Conservation (phyloP, 2,797 vertebrate species). For the Crossoptilon crossoptilon region DNA sequence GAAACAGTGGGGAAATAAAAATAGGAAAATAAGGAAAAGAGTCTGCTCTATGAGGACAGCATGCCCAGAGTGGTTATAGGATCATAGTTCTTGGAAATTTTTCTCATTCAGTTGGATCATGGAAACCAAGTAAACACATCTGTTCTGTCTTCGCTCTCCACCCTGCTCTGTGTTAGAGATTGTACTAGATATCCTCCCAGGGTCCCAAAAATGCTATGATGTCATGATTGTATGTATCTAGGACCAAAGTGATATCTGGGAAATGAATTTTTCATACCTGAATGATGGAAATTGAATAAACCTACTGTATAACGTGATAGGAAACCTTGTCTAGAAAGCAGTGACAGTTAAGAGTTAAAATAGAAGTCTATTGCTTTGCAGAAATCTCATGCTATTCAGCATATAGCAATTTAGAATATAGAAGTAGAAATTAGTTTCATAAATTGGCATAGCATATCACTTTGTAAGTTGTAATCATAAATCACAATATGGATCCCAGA, state of each 20-base stretch:
- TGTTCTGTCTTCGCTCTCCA: not conserved
- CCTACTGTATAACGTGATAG: not conserved
- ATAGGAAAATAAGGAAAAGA: not conserved
- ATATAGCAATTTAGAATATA: not conserved
- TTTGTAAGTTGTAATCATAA: not conserved
- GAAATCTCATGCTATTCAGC: not conserved
- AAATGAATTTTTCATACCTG: not conserved
- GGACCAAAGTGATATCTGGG: not conserved
- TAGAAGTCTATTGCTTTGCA: not conserved
- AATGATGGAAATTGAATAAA: not conserved
- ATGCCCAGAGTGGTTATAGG: not conserved
- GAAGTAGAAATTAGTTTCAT: conserved; percentile 28
- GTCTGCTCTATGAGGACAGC: not conserved
- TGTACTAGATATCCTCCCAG: not conserved
- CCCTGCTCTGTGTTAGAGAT: not conserved
- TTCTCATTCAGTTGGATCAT: not conserved
- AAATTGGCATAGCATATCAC: not conserved
- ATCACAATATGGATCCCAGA: not conserved
- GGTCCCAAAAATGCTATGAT: not conserved
- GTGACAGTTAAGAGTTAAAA: not conserved
- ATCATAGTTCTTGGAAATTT: not conserved
- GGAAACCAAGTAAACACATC: not conserved
- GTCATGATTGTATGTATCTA: not conserved
- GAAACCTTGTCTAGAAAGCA: not conserved
- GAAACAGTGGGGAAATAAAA: not conserved